Evolutionary conservation across 2,113 vertebrate species (phyloP).

Genomic region (Mormyrus iriodes): DNA sequence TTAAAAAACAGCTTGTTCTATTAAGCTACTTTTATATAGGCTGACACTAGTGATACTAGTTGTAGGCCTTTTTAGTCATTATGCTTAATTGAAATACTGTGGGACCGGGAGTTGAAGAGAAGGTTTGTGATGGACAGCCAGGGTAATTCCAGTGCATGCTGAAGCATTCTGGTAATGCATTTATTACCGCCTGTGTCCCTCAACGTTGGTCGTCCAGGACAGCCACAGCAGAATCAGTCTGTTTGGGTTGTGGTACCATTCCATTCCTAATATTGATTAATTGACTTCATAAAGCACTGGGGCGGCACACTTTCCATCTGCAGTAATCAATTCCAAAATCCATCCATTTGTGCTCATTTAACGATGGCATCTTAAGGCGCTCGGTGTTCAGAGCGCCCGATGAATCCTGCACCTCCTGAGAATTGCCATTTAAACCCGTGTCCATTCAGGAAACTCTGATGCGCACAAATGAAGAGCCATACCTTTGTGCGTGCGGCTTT

Average conservation of each 20-base stretch:
- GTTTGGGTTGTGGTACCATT: conserved; percentile 40
- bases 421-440: conserved; percentile 40
- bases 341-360: conserved; percentile 51
- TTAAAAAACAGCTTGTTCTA: neutral
- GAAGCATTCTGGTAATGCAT: neutral
- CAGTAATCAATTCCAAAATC: conserved; percentile 57
- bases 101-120: conserved; percentile 35
- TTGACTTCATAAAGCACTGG: conserved; percentile 60
- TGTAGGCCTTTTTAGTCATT: conserved; percentile 43
- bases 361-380: conserved; percentile 29
- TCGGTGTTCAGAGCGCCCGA: neutral
- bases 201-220: conserved; percentile 4
- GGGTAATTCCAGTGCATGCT: conserved; percentile 20
- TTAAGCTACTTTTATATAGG: neutral
- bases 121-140: conserved; percentile 29
- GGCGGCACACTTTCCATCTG: conserved; percentile 50
- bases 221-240: conserved; percentile 40
- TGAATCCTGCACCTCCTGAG: conserved; percentile 36
- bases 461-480: conserved; percentile 36
- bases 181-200: conserved; percentile 7
- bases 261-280: conserved; percentile 54
- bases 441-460: conserved; percentile 37
- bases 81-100: conserved; percentile 46
- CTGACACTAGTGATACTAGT: conserved; percentile 8
- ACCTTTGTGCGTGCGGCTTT: conserved; percentile 33